Evolutionary conservation across 1,140 invertebrate genomes (phyloP).

Genomic region (Drosophila nasuta): DNA sequence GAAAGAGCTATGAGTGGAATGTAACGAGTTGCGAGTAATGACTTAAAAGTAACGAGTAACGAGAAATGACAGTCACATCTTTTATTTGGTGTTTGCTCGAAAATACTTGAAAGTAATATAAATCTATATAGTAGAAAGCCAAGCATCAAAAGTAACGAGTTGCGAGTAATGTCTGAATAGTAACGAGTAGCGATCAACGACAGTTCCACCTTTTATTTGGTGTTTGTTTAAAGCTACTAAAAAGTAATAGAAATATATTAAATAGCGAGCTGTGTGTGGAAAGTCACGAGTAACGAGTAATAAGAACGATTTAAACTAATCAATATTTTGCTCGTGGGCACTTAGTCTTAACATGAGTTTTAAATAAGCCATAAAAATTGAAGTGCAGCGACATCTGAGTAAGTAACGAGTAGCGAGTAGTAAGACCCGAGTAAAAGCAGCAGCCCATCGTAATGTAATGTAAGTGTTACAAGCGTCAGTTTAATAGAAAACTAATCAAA

Average conservation of each 20-base stretch:
- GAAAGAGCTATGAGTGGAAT: background rate
- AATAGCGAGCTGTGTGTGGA: background rate
- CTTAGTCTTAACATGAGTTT: too few relatives aligned
- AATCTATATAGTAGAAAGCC: background rate
- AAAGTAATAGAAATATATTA: background rate
- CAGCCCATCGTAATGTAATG: background rate
- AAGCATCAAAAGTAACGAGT: background rate
- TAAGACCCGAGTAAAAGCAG: background rate
- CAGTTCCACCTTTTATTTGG: too few relatives aligned
- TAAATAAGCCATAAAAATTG: too few relatives aligned
- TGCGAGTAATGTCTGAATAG: background rate
- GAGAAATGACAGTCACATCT: background rate
- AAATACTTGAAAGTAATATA: background rate
- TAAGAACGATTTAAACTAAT: background rate
- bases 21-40: background rate
- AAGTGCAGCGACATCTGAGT: background rate
- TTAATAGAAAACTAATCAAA: constrained; percentile 31
- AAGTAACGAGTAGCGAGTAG: background rate
- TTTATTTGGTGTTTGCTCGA: too few relatives aligned
- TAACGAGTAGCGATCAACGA: background rate
- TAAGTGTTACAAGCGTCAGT: background rate
- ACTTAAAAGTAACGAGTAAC: background rate
- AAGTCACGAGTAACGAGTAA: background rate
- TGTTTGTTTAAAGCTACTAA: too few relatives aligned
- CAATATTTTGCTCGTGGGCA: too few relatives aligned